phyloP scores from a whole-genome alignment of 2,113 vertebrate genomes.

The Larimichthys crocea region DNA sequence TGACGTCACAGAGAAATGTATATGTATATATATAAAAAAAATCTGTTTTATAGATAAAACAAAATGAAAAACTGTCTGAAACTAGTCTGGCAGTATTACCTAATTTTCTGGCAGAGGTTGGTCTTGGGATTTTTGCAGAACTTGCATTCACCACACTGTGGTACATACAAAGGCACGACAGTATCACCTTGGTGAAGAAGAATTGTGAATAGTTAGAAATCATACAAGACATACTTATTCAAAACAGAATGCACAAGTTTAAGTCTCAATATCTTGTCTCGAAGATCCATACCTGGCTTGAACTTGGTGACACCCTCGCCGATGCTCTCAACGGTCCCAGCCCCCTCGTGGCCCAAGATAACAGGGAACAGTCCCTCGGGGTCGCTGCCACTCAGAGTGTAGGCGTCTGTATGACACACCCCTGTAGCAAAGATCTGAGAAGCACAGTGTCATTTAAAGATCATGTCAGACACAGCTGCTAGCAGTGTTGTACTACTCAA shows the following conservation, averaged over 20 bases:
- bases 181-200: conserved; percentile 81
- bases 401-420: conserved; percentile 91
- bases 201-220: background rate
- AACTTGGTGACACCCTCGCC: conserved; percentile 95
- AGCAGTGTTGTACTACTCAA: too few relatives aligned
- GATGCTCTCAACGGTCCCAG: conserved; percentile 89
- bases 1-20: background rate
- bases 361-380: conserved; percentile 86
- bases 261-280: background rate
- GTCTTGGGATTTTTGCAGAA: conserved; percentile 88
- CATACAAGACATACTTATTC: background rate
- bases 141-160: conserved; percentile 89
- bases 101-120: conserved; percentile 86
- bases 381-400: conserved; percentile 82
- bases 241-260: background rate
- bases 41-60: background rate
- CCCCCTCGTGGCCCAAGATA: conserved; percentile 90
- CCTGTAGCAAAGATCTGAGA: conserved; percentile 86
- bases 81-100: conserved; percentile 70
- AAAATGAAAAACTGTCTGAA: background rate
- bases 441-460: conserved; percentile 2
- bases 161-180: conserved; percentile 87
- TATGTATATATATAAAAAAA: too few relatives aligned
- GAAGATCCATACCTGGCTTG: conserved; percentile 86
- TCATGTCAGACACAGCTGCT: background rate